Evolutionary conservation across 1,140 invertebrate genomes (phyloP).

Genomic region (Cotesia glomerata): DNA sequence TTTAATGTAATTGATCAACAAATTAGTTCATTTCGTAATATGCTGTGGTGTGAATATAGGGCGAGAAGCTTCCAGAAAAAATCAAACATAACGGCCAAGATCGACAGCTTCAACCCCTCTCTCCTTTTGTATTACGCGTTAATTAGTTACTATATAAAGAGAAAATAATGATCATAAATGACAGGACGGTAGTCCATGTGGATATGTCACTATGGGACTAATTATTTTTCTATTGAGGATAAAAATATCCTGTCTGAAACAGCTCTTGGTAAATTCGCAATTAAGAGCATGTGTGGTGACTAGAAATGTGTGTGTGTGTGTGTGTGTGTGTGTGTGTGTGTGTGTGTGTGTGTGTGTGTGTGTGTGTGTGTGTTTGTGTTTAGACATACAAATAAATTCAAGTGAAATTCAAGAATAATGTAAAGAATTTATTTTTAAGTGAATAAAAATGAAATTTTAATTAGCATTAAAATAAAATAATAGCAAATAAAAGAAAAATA

Average conservation of each 20-base stretch:
- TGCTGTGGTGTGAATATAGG: background rate
- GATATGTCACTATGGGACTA: slow-evolving; percentile 20
- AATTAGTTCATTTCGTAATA: background rate
- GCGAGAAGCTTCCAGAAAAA: slow-evolving; percentile 41
- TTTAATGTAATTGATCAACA: background rate
- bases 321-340: too few species aligned
- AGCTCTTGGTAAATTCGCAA: background rate
- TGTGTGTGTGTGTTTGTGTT: too few species aligned
- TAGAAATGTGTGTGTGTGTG: too few species aligned
- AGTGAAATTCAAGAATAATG: background rate
- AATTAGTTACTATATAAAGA: slow-evolving; percentile 47
- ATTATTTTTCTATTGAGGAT: slow-evolving; percentile 18
- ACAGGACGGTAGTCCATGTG: background rate
- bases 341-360: too few species aligned
- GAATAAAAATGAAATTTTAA: slow-evolving; percentile 1
- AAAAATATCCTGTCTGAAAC: background rate
- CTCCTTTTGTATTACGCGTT: slow-evolving; percentile 19
- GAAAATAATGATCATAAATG: slow-evolving; percentile 22
- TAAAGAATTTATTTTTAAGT: background rate
- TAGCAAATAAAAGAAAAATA: background rate
- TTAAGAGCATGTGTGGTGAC: too few species aligned
- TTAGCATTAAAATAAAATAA: background rate
- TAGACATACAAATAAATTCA: background rate
- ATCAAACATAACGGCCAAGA: slow-evolving; percentile 53
- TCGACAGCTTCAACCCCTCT: slow-evolving; percentile 50